Base-by-base conservation (phyloP, 2,113 vertebrate species). In the Lates calcarifer region DNA sequence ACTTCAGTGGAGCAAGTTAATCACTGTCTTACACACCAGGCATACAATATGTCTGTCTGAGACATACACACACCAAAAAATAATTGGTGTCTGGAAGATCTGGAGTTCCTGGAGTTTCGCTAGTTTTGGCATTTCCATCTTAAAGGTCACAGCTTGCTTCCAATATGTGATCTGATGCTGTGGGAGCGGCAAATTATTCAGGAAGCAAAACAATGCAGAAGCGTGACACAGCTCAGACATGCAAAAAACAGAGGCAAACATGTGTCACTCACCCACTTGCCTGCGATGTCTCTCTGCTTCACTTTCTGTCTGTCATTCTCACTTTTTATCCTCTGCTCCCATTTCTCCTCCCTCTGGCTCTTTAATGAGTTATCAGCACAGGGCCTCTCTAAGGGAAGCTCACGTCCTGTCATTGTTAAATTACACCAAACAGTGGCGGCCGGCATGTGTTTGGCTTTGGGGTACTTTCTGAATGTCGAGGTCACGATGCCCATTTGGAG, bases 81-180 rank as follows among this genome's bases (percentile, higher is more conserved):
- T 88, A 90, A 91, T 91, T 90, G 80, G 71, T 68, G 64, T 82
- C 62, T 73, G 45, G 72, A 77, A 76, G 67, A 86, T 79, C 41
- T 74, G 45, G 70, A 72, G 55, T 86, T 89, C 53, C 60, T 29
- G 20, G 49, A 84, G 49, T 87, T 89, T 78, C 18, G 5, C 81
- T 57, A 0, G 76, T 43, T 73, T 85, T 79, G 89, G 66, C 84
- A 89, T 91, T 92, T 93, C 81, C 49, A 74, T 89, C 74, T 80
- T 80, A 90, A 91, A 93, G 89, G 87, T 89, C 85, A 89, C 69
- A 68, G 43, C 77, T 82, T 84, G 71, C 77, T 74, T 79, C 29
- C 68, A 82, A 77, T 80, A 75, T 86, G 70, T 67, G 33, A 82
- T 80, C 55, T 45, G 65, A 86, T 78, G 31, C 31, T 74, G 60